Percentiles rank a stretch among this genome's conserved stretches.
phyloP scores from a whole-genome alignment of 30 jellyfish, hydroid and myxozoan species.

The Turritopsis dohrnii region DNA sequence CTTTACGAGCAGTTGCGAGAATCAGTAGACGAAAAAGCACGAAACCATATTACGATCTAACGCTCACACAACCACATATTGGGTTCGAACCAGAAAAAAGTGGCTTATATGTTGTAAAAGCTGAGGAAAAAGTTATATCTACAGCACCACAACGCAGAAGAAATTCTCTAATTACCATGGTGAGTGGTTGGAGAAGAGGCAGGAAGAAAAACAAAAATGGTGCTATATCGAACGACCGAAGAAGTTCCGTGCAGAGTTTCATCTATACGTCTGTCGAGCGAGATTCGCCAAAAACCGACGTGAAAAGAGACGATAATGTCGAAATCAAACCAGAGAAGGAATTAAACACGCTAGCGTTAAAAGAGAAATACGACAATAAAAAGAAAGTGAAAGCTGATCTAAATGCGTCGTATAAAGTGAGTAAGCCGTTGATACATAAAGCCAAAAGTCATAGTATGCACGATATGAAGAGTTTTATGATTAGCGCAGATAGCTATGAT shows the following conservation, averaged over 20 bases:
- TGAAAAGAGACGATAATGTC: not conserved
- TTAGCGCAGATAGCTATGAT: constrained; percentile 12
- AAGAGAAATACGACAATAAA: not conserved
- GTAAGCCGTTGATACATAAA: constrained; percentile 6
- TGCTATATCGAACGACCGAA: not conserved
- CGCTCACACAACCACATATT: not conserved
- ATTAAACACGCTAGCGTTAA: not conserved
- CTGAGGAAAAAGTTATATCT: not conserved
- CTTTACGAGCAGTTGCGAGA: not conserved
- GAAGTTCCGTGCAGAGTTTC: not conserved
- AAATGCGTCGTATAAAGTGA: not conserved
- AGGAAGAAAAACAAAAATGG: not conserved
- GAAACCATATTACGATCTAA: not conserved
- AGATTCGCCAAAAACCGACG: not conserved
- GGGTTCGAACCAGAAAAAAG: not conserved
- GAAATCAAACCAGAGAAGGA: not conserved
- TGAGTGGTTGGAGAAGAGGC: not conserved
- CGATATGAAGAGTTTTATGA: not conserved
- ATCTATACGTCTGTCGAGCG: not conserved
- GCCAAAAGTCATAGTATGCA: constrained; percentile 2
- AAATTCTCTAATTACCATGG: not conserved
- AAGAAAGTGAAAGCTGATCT: not conserved
- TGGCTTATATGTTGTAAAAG: not conserved
- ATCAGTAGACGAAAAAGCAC: not conserved
- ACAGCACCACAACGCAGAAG: not conserved